A percentile compares a stretch with the other conserved stretches of the same genome.
Conservation (phyloP, 2,113 vertebrate species). For the Balaeniceps rex region DNA sequence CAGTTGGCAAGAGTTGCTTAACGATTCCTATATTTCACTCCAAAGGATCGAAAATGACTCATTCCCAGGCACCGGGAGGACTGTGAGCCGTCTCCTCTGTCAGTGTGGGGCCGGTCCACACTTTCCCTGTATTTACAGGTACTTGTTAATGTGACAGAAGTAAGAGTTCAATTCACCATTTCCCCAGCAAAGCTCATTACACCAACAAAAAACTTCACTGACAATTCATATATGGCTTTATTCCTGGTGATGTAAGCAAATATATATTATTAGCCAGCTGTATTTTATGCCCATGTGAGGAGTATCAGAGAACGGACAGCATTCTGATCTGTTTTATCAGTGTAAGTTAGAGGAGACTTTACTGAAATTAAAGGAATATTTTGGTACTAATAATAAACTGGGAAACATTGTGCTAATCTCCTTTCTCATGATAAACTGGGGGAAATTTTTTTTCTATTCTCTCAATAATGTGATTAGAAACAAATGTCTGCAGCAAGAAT, state of each 20-base stretch:
- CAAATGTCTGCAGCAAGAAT: not conserved
- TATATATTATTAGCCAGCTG: not conserved
- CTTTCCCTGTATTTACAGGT: not conserved
- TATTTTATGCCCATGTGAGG: not conserved
- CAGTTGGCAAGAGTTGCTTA: not conserved
- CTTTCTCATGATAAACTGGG: not conserved
- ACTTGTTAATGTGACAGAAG: not conserved
- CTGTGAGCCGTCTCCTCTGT: not conserved
- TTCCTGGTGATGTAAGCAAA: not conserved
- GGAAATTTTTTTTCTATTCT: not conserved
- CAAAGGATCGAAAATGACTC: not conserved
- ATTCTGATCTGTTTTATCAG: not conserved
- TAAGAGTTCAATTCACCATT: not conserved
- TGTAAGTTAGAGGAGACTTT: not conserved
- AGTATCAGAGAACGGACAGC: too few relatives aligned
- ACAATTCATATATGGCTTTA: not conserved
- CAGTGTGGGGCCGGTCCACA: rapidly evolving
- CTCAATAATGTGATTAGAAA: not conserved
- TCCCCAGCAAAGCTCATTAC: not conserved
- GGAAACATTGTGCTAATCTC: not conserved
- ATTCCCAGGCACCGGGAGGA: not conserved
- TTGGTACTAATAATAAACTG: not conserved
- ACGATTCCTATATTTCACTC: not conserved
- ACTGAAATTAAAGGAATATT: not conserved
- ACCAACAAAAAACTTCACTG: not conserved